Evolutionary conservation across 2,888 invertebrate genomes (phyloP), one percentile per base, ranked within the genome.

Genomic region (Phorcus lineatus): DNA sequence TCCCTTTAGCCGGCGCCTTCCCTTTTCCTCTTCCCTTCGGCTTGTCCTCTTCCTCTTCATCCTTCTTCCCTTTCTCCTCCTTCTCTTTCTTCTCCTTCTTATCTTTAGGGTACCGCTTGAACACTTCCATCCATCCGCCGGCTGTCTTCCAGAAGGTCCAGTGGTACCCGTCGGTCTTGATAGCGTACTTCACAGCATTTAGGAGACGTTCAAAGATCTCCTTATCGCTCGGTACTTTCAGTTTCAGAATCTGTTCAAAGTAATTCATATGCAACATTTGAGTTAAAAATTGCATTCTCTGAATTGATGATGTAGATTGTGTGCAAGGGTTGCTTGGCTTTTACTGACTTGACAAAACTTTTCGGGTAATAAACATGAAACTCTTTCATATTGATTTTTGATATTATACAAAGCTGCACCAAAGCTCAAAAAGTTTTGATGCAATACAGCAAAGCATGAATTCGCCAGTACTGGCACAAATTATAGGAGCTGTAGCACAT

Each of bases 91-190:
- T 16, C 13, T 28, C 62, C 16, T 52, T 47, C 66, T 52, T 55
- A 52, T 70, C 78, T 31, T 36, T 62, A 22, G 53, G 36, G 52
- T 36, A 31, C 22, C 31, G 13, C 53, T 76, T 76, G n/a, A 90
- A 82, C 19, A 90, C 90, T 54, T 86, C 84, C 1, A 77, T 84
- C 90, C 90, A 90, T 4, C 90, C 90, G 40, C 90, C 90, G 2
- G 86, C 88, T 0, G 85, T 87, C 74, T 89, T 89, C 86, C 85
- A 87, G 81, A 86, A 89, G 0, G 88, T 86, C 89, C 89, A 89
- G 80, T 88, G 83, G 79, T 90, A 91, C 4, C 90, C 90, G 75
- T 89, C 82, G 0, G 87, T 88, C 55, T 88, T 82, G 74, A 91
- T 89, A 36, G 91, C 84, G 77, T 83, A 91, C 52, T 88, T 82